Evolutionary conservation across 2,888 invertebrate species (phyloP), one percentile per base, ranked within the genome.

Genomic region (Mylabris sibirica): DNA sequence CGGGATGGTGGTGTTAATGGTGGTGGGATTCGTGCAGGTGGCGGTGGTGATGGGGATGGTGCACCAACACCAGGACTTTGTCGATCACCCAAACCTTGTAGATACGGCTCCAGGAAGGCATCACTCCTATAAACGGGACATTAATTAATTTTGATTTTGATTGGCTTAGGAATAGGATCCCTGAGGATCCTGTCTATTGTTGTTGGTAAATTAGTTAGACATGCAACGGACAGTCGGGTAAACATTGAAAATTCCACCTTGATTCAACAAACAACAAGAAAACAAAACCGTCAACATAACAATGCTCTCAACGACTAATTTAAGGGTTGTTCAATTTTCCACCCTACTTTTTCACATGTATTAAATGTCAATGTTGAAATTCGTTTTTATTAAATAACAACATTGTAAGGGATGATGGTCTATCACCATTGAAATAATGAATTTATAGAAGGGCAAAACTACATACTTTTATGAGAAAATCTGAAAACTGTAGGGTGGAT

Each of bases 21-120:
- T 30, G 79, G 79, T 59, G 75, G 73, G 59, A 75, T 73, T 62
- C 80, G 76, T 68, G 78, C 80, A 85, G 87, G 82, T 41, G 78
- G 76, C 63, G 70, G 86, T 85, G 74, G 86, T 14, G 82, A 80
- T 14, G 83, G 79, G 77, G 81, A 88, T 84, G 83, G 87, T 81
- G 72, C 87, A 81, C 75, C 88, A 64, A 79, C 77, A 9, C 78
- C 80, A 59, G 78, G 81, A 74, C 80, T 83, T 69, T 80, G 82
- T n/a, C 82, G 79, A 62, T 82, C 81, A 60, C 84, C 85, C 80
- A 90, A 85, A 60, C 89, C 89, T 80, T 91, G 91, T 74, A 92
- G 87, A 82, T 92, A 92, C 44, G 92, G 91, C 83, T 93, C 92
- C 80, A 92, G 87, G 84, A 92, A 92, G 73, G 91, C 91, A 77